Evolutionary conservation across 2,113 vertebrate genomes (phyloP).

Genomic region (Sinocyclocheilus grahami): DNA sequence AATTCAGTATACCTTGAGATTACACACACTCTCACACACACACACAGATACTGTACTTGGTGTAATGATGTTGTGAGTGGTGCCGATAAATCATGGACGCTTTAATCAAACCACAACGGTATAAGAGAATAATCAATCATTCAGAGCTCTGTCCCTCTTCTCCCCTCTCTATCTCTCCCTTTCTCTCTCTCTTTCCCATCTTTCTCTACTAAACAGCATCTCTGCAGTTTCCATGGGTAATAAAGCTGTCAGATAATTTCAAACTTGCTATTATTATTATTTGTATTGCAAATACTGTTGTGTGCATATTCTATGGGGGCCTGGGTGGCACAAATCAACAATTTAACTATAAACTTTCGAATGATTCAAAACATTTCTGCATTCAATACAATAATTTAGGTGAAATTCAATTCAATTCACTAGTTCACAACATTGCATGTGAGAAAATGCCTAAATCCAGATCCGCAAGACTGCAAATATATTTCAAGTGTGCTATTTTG

Average conservation of each 20-base stretch:
- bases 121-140: slow-evolving; percentile 76
- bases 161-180: background rate
- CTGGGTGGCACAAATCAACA: background rate
- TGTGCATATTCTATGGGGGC: background rate
- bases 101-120: slow-evolving; percentile 75
- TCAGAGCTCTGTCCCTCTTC: slow-evolving; percentile 49
- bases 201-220: slow-evolving; percentile 44
- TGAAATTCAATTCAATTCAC: background rate
- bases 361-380: background rate
- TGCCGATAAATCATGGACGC: slow-evolving; percentile 74
- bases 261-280: background rate
- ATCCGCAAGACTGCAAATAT: background rate
- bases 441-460: background rate
- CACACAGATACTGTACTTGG: slow-evolving; percentile 54
- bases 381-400: background rate
- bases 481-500: background rate
- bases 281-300: background rate
- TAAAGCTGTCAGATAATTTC: slow-evolving; percentile 30
- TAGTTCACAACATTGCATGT: background rate
- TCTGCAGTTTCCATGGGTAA: slow-evolving; percentile 51
- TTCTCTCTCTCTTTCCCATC: slow-evolving; percentile 48
- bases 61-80: slow-evolving; percentile 74
- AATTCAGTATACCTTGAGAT: slow-evolving; percentile 46
- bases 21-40: slow-evolving; percentile 11
- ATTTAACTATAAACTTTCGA: background rate